Percentiles rank a stretch among this genome's conserved stretches.
Conservation (phyloP, 2,797 vertebrate genomes). For the Lepidocolaptes lacrymiger region DNA sequence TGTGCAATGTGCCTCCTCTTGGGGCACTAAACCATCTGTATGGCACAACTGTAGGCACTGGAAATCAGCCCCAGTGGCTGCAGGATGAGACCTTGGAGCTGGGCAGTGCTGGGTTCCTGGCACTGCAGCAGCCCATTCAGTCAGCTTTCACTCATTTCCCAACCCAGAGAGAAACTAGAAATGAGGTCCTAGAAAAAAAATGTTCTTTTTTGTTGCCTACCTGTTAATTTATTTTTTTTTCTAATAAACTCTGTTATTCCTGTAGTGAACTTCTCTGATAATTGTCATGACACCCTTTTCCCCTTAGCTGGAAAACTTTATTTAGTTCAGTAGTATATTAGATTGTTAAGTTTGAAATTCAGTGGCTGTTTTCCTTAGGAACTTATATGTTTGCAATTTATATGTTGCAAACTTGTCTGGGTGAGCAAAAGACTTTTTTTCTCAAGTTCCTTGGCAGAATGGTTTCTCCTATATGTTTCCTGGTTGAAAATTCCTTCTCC, state of each 20-base stretch:
- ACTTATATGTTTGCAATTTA: background rate
- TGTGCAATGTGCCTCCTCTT: too few relatives aligned
- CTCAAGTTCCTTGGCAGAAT: background rate
- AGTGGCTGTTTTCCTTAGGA: background rate
- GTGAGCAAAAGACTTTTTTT: background rate
- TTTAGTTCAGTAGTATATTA: background rate
- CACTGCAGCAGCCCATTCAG: background rate
- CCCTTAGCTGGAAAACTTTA: background rate
- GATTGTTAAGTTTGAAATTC: background rate
- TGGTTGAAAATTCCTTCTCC: background rate
- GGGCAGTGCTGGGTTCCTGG: background rate
- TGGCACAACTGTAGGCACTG: background rate
- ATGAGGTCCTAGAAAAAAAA: background rate
- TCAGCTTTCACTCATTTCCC: background rate
- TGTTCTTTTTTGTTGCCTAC: background rate
- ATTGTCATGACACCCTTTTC: background rate
- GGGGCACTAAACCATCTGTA: accelerated
- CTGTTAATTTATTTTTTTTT: background rate
- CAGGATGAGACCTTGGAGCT: background rate
- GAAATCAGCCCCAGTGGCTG: background rate
- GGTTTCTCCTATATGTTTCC: background rate
- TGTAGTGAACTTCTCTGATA: background rate
- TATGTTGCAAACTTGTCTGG: background rate
- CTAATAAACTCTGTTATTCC: background rate
- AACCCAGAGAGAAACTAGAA: background rate